phyloP scores from a whole-genome alignment of 2,113 vertebrate genomes.

The Nyctibius bracteatus region DNA sequence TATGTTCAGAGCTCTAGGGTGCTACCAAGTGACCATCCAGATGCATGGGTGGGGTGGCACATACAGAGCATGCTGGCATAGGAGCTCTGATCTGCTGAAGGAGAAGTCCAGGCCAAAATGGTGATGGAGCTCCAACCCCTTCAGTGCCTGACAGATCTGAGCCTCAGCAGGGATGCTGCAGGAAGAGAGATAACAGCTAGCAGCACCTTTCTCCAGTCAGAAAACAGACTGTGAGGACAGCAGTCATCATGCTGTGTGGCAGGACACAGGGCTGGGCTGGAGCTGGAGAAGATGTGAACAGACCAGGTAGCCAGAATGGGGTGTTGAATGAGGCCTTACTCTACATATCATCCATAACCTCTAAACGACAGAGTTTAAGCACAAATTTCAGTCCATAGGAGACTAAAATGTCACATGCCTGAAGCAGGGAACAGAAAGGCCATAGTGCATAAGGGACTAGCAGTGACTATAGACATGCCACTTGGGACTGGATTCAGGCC shows the following conservation, averaged over 20 bases:
- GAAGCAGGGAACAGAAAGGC: not conserved
- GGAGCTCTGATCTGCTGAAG: not conserved
- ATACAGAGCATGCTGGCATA: not conserved
- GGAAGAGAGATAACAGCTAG: not conserved
- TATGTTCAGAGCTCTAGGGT: not conserved
- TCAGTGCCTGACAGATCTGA: not conserved
- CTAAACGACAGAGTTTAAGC: not conserved
- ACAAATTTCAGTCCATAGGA: not conserved
- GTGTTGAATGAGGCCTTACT: not conserved
- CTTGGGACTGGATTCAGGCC: not conserved
- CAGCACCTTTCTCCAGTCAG: not conserved
- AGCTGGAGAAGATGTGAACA: not conserved
- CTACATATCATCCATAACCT: not conserved
- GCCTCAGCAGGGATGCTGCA: not conserved
- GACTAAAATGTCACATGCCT: not conserved
- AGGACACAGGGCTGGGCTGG: not conserved
- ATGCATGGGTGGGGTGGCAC: too few species aligned
- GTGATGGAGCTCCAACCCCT: not conserved
- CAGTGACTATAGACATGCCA: not conserved
- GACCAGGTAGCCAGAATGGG: not conserved
- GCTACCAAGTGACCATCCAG: not conserved
- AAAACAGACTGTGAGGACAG: not conserved
- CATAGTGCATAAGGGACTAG: not conserved
- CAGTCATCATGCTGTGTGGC: not conserved
- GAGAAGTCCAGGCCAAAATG: not conserved